Base-by-base conservation (phyloP, 2,797 vertebrate species). In the Phylloscopus collybita region DNA sequence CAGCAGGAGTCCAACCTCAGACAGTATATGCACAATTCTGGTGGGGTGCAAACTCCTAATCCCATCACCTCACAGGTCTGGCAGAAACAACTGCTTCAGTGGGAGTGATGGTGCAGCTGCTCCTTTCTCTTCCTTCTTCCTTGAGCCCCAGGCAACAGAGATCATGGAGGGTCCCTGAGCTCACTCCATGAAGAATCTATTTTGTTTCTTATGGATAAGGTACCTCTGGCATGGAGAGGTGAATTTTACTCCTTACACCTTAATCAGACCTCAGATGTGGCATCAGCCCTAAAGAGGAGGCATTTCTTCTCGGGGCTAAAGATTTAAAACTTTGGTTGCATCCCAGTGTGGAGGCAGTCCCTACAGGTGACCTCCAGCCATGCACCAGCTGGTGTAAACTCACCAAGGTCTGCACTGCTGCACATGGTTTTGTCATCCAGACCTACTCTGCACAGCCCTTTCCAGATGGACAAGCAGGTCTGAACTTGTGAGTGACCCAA, bases 11-110 rank as follows among this genome's bases (percentile, higher is more conserved):
- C n/a, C 36, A 76, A 9, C 11, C 20, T 53, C 14, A 1, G 25
- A 25, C 29, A 45, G 32, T 47, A 7, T 7, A 42, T 3, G 1
- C 17, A 59, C 0, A 0, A 6, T 81, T 85, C 44, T 66, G 44
- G 23, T 4, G 12, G 27, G 5, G 5, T 76, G 26, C 9, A 71
- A 88, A 65, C 62, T 69, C 54, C 50, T 71, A 40, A 50, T 29
- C 50, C 8, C 17, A 53, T 61, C 45, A 65, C 10, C 38, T 72
- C 18, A 4, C 27, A 81, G n/a, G 6, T 69, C 30, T 81, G 62
- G 13, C 22, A 75, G 51, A 92, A 87, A 51, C 27, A 72, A 54
- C 16, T 22, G 29, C 20, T 27, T 29, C 53, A 45, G 10, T 22
- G 14, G 15, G 51, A 92, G 26, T 47, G 75, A 85, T 16, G 42